Percentiles rank a stretch among this genome's conserved stretches.
Conservation (phyloP, 2,888 invertebrate genomes). For the Tipula lateralis region DNA sequence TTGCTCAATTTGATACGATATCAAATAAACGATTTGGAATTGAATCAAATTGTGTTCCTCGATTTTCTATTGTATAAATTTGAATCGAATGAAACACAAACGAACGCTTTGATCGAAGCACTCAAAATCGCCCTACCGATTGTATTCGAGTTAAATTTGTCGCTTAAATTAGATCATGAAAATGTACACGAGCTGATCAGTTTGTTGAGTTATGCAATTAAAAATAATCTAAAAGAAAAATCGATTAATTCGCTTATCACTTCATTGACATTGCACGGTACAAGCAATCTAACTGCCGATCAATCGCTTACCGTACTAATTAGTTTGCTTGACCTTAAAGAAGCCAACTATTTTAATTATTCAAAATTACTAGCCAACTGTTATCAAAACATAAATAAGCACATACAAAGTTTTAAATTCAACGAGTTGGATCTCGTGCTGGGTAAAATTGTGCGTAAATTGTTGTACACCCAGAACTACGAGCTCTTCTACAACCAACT, state of each 20-base stretch:
- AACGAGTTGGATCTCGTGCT: constrained; percentile 53
- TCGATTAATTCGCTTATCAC: constrained; percentile 54
- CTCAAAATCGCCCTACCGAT: constrained; percentile 61
- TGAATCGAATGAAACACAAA: constrained; percentile 37
- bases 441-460: constrained; percentile 50
- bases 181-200: constrained; percentile 53
- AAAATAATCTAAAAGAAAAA: constrained; percentile 51
- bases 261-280: constrained; percentile 50
- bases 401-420: constrained; percentile 49
- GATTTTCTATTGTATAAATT: constrained; percentile 56
- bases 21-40: constrained; percentile 56
- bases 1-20: constrained; percentile 59
- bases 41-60: constrained; percentile 59
- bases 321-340: constrained; percentile 52
- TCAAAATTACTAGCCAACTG: constrained; percentile 53
- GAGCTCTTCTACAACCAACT: constrained; percentile 58
- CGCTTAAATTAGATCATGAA: constrained; percentile 54
- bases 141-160: constrained; percentile 60
- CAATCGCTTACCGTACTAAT: constrained; percentile 54
- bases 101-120: constrained; percentile 58
- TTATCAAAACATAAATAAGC: constrained; percentile 50
- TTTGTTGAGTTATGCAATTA: constrained; percentile 54
- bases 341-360: constrained; percentile 39
- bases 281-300: constrained; percentile 47
- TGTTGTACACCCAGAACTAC: constrained; percentile 47